A percentile compares a stretch with the other conserved stretches of the same genome.
Evolutionary conservation across 1,140 invertebrate genomes (phyloP).

Genomic region (Pseudobourletiella spinata): DNA sequence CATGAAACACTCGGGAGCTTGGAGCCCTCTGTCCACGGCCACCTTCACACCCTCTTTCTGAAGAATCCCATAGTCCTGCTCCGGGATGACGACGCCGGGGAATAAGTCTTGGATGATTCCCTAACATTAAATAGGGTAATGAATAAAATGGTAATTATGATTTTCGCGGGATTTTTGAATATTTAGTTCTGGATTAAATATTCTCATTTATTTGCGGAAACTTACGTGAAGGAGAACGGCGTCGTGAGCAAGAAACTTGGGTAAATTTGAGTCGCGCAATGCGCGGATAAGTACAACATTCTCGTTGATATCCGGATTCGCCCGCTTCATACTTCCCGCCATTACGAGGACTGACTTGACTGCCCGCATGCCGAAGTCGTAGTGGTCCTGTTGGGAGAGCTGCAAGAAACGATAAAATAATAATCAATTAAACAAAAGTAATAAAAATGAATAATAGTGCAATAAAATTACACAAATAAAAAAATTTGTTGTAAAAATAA

Average conservation of each 20-base stretch:
- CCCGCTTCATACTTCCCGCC: conserved; percentile 76
- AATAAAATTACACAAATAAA: too few relatives aligned
- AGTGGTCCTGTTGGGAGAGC: conserved; percentile 56
- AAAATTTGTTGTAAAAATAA: too few relatives aligned
- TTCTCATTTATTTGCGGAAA: too few relatives aligned
- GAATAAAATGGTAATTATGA: neutral
- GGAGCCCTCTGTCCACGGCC: conserved; percentile 49
- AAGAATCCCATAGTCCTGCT: conserved; percentile 66
- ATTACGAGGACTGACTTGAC: conserved; percentile 64
- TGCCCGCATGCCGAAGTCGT: conserved; percentile 80
- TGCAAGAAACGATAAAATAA: too few relatives aligned
- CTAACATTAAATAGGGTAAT: too few relatives aligned
- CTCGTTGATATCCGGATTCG: conserved; percentile 69
- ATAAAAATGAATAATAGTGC: too few relatives aligned
- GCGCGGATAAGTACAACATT: conserved; percentile 71
- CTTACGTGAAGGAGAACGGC: conserved; percentile 60
- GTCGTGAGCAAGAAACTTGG: conserved; percentile 82
- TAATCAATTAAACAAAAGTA: too few relatives aligned
- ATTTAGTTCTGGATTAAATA: too few relatives aligned
- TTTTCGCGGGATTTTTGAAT: neutral
- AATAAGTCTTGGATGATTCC: conserved; percentile 85
- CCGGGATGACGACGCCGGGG: conserved; percentile 67
- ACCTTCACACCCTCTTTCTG: conserved; percentile 49
- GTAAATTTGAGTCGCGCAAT: conserved; percentile 80
- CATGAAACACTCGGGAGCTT: conserved; percentile 54